phyloP scores from a whole-genome alignment of 2,113 vertebrate genomes.

The Conger conger region DNA sequence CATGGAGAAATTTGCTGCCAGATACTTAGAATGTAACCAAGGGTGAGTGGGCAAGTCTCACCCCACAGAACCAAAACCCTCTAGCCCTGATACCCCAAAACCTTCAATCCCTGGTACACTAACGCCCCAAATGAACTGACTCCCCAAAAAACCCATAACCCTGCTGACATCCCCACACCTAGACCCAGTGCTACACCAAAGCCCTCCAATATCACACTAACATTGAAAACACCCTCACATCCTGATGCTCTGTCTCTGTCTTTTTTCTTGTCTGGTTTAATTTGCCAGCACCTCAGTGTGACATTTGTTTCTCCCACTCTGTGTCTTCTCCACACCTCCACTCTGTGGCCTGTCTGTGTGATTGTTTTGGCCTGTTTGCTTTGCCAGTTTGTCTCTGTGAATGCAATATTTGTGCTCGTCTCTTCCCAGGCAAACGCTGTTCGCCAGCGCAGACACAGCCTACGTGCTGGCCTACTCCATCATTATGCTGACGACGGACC shows the following conservation, averaged over 20 bases:
- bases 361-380: slow-evolving; percentile 18
- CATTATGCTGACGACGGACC: slow-evolving; percentile 80
- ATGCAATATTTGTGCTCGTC: slow-evolving; percentile 1
- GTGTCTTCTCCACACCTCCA: slow-evolving; percentile 21
- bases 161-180: neutral
- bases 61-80: neutral
- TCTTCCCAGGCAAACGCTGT: slow-evolving; percentile 88
- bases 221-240: neutral
- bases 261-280: neutral
- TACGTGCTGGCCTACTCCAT: slow-evolving; percentile 80
- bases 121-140: neutral
- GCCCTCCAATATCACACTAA: neutral
- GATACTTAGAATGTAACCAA: slow-evolving; percentile 83
- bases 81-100: neutral
- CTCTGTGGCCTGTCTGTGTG: too few species aligned
- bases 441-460: slow-evolving; percentile 87
- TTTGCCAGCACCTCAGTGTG: neutral
- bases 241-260: neutral
- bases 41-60: slow-evolving; percentile 57
- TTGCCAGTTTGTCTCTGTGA: too few species aligned
- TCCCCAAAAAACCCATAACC: neutral
- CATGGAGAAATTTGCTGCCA: slow-evolving; percentile 82
- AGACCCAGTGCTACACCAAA: neutral
- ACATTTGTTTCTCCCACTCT: neutral
- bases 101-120: neutral